Base-by-base conservation (phyloP, 2,113 vertebrate genomes). In the Madoqua kirkii region DNA sequence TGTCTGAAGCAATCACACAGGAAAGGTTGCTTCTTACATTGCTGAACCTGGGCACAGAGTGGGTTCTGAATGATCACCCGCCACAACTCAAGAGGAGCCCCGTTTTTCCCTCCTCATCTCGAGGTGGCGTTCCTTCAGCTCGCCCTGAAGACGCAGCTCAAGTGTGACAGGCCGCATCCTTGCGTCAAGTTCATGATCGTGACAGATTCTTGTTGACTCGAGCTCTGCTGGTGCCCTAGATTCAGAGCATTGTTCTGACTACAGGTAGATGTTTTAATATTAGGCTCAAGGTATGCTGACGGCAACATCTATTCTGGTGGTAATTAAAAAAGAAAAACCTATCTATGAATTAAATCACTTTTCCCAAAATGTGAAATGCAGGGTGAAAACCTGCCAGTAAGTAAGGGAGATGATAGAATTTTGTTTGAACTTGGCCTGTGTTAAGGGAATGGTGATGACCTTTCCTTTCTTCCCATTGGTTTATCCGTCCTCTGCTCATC, bases 171-270 rank as follows among this genome's bases (percentile, higher is more conserved):
- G 86, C 31, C 4, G 2, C 31, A 16, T 60, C 60, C 33, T 8
- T 17, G 14, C 10, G 0, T 33, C 15, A 31, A 84, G 76, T 54
- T 87, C 31, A 3, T 45, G 17, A 0, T n/a, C 14, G 0, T 79
- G 64, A 57, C 45, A 33, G 40, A 7, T 23, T 43, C 64, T 91
- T 67, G 40, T 59, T 45, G 55, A 31, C 62, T 9, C 29, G 13
- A 25, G 40, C 25, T 83, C 23, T 50, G 29, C 52, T 50, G 60
- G 15, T 50, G 9, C 21, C 48, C 50, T 71, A 13, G 43, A 10
- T 78, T 52, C 25, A 87, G 50, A 94, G 10, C 33, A 2, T 31
- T 78, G 55, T 59, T 62, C 64, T 82, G 54, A 31, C 29, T 5
- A 29, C 2, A 82, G 79, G 3, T 19, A 21, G 64, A 62, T 31